These are phyloP conservation scores for Pontoporia blainvillei DNA, from an alignment of 2,113 vertebrate species.

Conservation along the genomic window DNA sequence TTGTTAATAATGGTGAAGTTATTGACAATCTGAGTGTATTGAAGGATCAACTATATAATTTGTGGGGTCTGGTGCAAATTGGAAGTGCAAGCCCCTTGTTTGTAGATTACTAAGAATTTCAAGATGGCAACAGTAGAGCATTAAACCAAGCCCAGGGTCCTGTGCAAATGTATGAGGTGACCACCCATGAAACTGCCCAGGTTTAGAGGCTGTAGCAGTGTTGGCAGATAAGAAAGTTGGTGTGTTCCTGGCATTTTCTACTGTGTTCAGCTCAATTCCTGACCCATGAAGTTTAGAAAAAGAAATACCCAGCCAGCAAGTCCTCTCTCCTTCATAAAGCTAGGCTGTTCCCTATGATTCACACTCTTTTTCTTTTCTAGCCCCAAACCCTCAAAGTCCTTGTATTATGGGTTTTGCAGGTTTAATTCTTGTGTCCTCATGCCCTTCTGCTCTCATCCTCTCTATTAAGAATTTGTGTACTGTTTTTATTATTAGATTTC, in stretches of 20 bases:
- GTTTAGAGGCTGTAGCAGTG: not conserved
- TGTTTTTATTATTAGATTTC: not conserved
- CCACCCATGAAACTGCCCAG: not conserved
- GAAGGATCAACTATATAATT: not conserved
- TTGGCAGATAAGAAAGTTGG: not conserved
- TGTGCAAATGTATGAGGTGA: not conserved
- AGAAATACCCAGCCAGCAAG: not conserved
- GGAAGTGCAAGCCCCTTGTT: not conserved
- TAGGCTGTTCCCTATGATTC: not conserved
- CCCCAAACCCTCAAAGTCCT: not conserved
- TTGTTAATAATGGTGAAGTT: not conserved
- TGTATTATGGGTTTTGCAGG: not conserved
- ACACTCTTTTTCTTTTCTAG: not conserved
- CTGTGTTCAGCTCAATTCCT: not conserved
- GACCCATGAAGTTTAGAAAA: not conserved
- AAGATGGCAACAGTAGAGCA: not conserved
- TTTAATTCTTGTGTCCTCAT: not conserved
- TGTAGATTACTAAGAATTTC: not conserved
- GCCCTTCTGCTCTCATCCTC: not conserved
- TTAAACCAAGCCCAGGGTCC: not conserved
- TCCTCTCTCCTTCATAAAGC: not conserved
- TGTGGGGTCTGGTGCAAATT: not conserved
- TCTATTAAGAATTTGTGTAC: not conserved
- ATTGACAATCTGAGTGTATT: not conserved
- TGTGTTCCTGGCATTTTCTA: not conserved